Conservation (phyloP, 2,113 vertebrate genomes). For the Neolamprologus hecqui region DNA sequence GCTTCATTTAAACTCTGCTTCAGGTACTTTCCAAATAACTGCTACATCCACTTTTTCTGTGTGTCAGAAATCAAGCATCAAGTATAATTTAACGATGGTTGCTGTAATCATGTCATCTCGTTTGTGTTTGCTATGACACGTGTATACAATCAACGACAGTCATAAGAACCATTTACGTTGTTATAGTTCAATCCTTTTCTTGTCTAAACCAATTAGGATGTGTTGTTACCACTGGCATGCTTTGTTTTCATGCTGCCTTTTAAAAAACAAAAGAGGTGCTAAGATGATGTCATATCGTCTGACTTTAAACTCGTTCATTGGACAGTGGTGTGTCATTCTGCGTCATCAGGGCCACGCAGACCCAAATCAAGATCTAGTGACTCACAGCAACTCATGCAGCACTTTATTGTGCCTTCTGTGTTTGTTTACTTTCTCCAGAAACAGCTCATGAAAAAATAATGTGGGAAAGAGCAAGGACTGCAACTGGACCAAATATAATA, state of each 20-base stretch:
- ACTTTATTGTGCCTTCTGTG: not conserved
- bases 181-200: not conserved
- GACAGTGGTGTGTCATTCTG: not conserved
- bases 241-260: not conserved
- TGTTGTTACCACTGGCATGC: not conserved
- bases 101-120: not conserved
- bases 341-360: not conserved
- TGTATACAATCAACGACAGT: not conserved
- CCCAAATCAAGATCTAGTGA: not conserved
- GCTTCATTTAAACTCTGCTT: not conserved
- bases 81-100: rapidly evolving
- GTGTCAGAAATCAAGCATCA: not conserved
- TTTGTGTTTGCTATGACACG: not conserved
- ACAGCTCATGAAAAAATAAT: not conserved
- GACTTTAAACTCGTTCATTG: not conserved
- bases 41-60: not conserved
- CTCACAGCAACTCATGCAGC: not conserved
- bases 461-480: not conserved
- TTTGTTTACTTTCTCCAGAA: not conserved
- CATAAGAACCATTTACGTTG: not conserved
- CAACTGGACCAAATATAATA: not conserved
- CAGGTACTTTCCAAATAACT: not conserved
- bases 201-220: not conserved
- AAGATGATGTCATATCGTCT: not conserved
- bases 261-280: not conserved